A percentile compares a stretch with the other conserved stretches of the same genome.
phyloP scores from a whole-genome alignment of 2,888 invertebrate genomes.

The Molorchus minor region DNA sequence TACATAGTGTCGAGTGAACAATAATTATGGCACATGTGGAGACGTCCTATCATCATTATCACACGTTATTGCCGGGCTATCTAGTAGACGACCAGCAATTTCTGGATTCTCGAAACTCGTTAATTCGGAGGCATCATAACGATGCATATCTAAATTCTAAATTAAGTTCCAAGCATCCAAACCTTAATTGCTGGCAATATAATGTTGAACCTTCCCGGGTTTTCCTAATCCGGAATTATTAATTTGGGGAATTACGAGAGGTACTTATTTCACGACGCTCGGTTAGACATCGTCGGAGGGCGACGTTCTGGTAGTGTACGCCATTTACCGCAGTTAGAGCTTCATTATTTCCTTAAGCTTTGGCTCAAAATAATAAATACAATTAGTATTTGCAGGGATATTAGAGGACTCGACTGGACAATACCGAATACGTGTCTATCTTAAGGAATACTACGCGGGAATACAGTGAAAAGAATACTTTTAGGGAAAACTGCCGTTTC shows the following conservation, averaged over 20 bases:
- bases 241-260: constrained; percentile 20
- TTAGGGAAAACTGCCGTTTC: too few relatives aligned
- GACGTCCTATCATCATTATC: constrained; percentile 34
- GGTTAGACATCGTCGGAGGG: neutral
- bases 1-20: constrained; percentile 8
- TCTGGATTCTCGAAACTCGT: constrained; percentile 32
- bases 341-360: too few relatives aligned
- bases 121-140: constrained; percentile 35
- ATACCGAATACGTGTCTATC: too few relatives aligned
- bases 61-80: constrained; percentile 32
- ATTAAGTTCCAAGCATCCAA: constrained; percentile 38
- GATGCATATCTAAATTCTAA: constrained; percentile 41
- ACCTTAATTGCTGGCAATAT: constrained; percentile 41
- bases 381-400: too few relatives aligned
- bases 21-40: constrained; percentile 10
- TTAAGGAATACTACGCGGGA: too few relatives aligned
- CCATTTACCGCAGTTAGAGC: neutral
- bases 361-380: too few relatives aligned
- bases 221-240: constrained; percentile 40
- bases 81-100: constrained; percentile 35
- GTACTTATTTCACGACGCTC: constrained; percentile 3
- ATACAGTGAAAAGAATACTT: too few relatives aligned
- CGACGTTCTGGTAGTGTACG: neutral
- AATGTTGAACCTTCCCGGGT: constrained; percentile 33
- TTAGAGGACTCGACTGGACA: too few relatives aligned